phyloP scores from a whole-genome alignment of 2,113 vertebrate genomes.

The Chaetodon trifascialis region DNA sequence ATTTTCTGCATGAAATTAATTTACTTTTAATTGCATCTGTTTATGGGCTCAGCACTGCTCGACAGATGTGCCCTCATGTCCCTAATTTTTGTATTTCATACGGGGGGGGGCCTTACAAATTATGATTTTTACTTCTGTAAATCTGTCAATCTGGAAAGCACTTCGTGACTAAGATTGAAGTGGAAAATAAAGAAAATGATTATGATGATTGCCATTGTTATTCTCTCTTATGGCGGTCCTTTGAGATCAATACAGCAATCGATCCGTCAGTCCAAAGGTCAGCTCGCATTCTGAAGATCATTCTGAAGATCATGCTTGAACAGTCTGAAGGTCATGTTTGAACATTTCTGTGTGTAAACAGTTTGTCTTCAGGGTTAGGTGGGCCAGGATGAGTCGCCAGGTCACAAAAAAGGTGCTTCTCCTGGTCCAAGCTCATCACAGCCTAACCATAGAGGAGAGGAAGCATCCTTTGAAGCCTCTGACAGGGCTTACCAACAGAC shows the following conservation, averaged over 20 bases:
- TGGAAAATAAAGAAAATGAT: too few relatives aligned
- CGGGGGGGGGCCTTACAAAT: too few relatives aligned
- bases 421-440: background rate
- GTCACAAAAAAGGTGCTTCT: background rate
- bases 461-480: background rate
- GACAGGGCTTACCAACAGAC: background rate
- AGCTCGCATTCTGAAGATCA: background rate
- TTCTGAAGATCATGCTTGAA: background rate
- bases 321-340: background rate
- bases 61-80: too few relatives aligned
- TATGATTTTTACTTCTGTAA: too few relatives aligned
- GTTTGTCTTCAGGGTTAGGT: background rate
- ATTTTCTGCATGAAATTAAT: too few relatives aligned
- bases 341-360: background rate
- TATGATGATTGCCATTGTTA: too few relatives aligned
- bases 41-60: too few relatives aligned
- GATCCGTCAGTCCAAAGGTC: conserved; percentile 7
- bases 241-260: conserved; percentile 25
- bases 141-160: too few relatives aligned
- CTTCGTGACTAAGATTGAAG: too few relatives aligned
- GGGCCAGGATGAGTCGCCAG: background rate
- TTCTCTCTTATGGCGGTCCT: background rate
- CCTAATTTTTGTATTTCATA: too few relatives aligned
- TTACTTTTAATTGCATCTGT: too few relatives aligned
- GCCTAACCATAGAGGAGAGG: background rate